phyloP scores from a whole-genome alignment of 2,888 invertebrate species.

The Habrosyne pyritoides region DNA sequence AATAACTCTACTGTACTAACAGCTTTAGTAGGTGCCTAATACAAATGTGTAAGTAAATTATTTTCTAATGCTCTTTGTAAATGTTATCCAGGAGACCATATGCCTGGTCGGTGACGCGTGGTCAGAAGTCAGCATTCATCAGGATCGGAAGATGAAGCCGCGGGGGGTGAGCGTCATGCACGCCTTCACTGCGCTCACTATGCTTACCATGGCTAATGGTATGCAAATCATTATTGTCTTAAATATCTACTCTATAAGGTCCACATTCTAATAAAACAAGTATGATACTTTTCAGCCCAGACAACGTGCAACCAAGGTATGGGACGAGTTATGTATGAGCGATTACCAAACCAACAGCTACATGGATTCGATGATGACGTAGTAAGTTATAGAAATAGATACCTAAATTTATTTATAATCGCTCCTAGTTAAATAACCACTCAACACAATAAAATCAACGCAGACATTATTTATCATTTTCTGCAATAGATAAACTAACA shows the following conservation, averaged over 20 bases:
- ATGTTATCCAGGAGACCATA: constrained; percentile 54
- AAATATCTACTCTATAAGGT: neutral
- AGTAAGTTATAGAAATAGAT: constrained; percentile 73
- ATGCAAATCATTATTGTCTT: constrained; percentile 33
- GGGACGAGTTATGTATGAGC: constrained; percentile 94
- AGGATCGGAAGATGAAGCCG: constrained; percentile 77
- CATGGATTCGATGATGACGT: constrained; percentile 96
- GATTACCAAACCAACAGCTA: constrained; percentile 93
- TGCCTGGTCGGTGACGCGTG: constrained; percentile 70
- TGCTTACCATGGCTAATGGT: constrained; percentile 93
- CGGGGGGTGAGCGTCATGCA: constrained; percentile 88
- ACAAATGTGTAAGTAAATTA: neutral
- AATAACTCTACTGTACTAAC: too few species aligned
- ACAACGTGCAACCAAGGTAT: constrained; percentile 95
- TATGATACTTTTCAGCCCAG: constrained; percentile 85
- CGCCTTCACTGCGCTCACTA: constrained; percentile 92
- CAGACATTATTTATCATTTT: neutral
- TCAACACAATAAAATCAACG: neutral
- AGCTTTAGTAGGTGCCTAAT: too few species aligned
- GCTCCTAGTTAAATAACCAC: neutral
- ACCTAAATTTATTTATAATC: neutral
- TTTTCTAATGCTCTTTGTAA: neutral
- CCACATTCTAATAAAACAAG: neutral
- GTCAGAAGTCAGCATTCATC: constrained; percentile 34
- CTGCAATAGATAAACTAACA: neutral